Base-by-base conservation (phyloP, 2,113 vertebrate species). In the Campylomormyrus numenius region DNA sequence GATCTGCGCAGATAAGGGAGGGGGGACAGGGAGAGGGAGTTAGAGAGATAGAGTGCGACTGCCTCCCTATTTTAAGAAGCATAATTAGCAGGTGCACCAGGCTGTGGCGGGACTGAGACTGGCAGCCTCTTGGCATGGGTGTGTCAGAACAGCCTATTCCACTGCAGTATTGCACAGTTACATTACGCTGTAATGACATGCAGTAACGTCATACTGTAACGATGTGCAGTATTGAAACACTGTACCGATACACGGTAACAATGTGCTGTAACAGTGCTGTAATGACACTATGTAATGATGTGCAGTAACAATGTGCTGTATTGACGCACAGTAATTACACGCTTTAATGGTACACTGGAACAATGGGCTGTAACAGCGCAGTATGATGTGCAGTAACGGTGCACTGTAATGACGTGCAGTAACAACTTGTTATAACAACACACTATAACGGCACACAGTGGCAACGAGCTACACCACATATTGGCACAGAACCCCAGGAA, bases 71-170 rank as follows among this genome's bases (percentile, higher is more conserved):
- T 90, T 85, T 85, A 85, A 85, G 89, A 56, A 24, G 15, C 35
- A 85, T 85, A 90, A 90, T 90, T 90, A 85, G 89, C 83, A 85
- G 83, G 53, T 88, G 56, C 56, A 21, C 53, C 17, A 21, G 42
- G 89, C 89, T 35, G 45, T 62, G 39, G 89, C 3, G 42, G 42
- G 5, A 17, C 56, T 85, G 52, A 62, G 83, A 85, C 77, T 85
- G 80, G 89, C 89, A 85, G 48, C 24, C 50, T 39, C 49, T 27
- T 53, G 46, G 74, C 88, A 56, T 45, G 48, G 39, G 53, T 62
- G 53, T 17, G 50, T 53, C 45, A 53, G 31, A 27, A 35, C 87
- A 66, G 56, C 87, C 56, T 66, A 24, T 21, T 62, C 87, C 87
- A 45, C 56, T 11, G 39, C 87, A 45, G 19, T 39, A 21, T 5